Evolutionary conservation across 2,888 invertebrate species (phyloP).

Genomic region (Agriopis aurantiaria): DNA sequence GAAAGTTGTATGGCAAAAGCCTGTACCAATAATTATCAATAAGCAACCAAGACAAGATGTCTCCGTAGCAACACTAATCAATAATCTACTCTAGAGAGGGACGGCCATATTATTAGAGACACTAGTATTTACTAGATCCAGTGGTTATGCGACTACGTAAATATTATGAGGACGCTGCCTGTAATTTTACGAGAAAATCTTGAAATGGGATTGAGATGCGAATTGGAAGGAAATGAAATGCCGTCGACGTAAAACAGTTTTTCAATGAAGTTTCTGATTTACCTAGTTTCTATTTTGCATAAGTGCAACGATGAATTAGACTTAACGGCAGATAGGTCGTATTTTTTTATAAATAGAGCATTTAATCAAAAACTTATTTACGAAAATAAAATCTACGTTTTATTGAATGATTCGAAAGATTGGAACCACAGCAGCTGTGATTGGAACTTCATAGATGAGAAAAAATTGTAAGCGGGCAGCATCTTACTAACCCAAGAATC

Average conservation of each 20-base stretch:
- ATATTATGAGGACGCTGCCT: constrained; percentile 10
- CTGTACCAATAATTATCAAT: not conserved
- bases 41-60: constrained; percentile 24
- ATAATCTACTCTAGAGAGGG: constrained; percentile 45
- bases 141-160: constrained; percentile 21
- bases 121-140: constrained; percentile 7
- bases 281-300: not conserved
- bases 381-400: too few species aligned
- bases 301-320: not conserved
- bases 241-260: not conserved
- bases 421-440: not conserved
- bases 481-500: too few species aligned
- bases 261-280: not conserved
- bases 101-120: constrained; percentile 30
- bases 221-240: constrained; percentile 1
- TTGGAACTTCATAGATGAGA: not conserved
- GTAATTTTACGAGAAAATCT: not conserved
- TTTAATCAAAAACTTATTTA: too few species aligned
- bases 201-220: not conserved
- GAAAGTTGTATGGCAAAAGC: not conserved
- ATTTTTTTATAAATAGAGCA: too few species aligned
- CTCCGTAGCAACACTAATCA: constrained; percentile 38
- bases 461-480: too few species aligned
- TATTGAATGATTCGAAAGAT: too few species aligned
- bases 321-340: too few species aligned